Percentiles rank a stretch among this genome's conserved stretches.
phyloP scores from a whole-genome alignment of 1,140 invertebrate species.

The Zaprionus africanus region DNA sequence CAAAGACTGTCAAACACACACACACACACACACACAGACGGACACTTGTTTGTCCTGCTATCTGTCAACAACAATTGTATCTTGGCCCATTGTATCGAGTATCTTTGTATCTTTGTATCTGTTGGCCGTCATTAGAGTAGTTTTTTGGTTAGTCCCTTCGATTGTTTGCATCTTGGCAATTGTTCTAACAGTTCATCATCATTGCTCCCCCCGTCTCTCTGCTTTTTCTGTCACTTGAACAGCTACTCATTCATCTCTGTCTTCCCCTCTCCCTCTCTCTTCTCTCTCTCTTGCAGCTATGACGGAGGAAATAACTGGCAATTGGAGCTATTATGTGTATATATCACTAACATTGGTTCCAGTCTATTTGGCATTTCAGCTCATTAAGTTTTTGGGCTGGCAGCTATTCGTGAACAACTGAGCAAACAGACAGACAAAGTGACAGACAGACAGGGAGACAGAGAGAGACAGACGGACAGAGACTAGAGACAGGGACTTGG shows the following conservation, averaged over 20 bases:
- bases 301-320: conserved; percentile 82
- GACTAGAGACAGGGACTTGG: no score
- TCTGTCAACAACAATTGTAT: conserved; percentile 26
- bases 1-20: conserved; percentile 11
- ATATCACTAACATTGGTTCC: conserved; percentile 80
- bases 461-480: neutral
- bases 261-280: conserved; percentile 28
- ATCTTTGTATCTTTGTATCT: conserved; percentile 6
- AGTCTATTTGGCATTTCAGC: conserved; percentile 84
- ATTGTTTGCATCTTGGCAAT: conserved; percentile 43
- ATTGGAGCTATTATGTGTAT: conserved; percentile 82
- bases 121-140: conserved; percentile 23
- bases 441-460: neutral
- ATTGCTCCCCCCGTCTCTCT: neutral
- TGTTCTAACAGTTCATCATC: conserved; percentile 38
- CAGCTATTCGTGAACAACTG: conserved; percentile 84
- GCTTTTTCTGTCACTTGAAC: neutral
- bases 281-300: conserved; percentile 60
- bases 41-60: conserved; percentile 18
- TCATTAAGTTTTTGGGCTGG: conserved; percentile 84
- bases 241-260: conserved; percentile 18
- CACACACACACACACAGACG: neutral
- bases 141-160: conserved; percentile 16
- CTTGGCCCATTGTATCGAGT: neutral
- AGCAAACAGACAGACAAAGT: conserved; percentile 51